Evolutionary conservation across 2,888 invertebrate species (phyloP), one percentile per base, ranked within the genome.

Genomic region (Diarsia brunnea): DNA sequence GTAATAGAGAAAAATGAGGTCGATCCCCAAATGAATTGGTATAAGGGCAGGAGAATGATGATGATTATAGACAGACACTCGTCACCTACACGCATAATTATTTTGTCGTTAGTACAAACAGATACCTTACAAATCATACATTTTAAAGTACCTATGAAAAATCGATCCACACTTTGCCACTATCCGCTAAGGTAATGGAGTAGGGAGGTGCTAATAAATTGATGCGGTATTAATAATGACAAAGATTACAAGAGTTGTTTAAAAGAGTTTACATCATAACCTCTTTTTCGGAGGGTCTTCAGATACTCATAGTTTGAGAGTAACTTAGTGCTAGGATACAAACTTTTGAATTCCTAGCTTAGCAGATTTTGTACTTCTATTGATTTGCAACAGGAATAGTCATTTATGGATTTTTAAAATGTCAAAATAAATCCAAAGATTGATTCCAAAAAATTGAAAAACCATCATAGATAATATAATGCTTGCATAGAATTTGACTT

Each of bases 111-210:
- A 67, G 77, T 82, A 79, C 75, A 58, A 49, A 60, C 73, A 55
- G 63, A 85, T 68, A 63, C 61, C 61, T 65, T 82, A 85, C 83
- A 85, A 85, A 80, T 85, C 82, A 85, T 85, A 81, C 68, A 51
- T 84, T 84, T 86, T 73, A 81, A 82, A 84, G 87, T 71, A 58
- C 75, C 67, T 75, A 75, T 88, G 87, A 87, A 87, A 87, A 87
- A 87, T 87, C 55, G 85, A 69, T 83, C 78, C 61, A 77, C 86
- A 87, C 88, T 88, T 86, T 84, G 79, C 87, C 81, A 88, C 85
- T 82, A 86, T 86, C 86, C 69, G 38, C 82, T 60, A 45, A 43
- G 64, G 70, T 76, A 66, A 78, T 75, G 73, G 75, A 43, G 19
- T n/a, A 31, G 2, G 0, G 64, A 73, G 16, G 1, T 68, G 1